Conservation (phyloP, 2,797 vertebrate species). For the Geotrypetes seraphini region DNA sequence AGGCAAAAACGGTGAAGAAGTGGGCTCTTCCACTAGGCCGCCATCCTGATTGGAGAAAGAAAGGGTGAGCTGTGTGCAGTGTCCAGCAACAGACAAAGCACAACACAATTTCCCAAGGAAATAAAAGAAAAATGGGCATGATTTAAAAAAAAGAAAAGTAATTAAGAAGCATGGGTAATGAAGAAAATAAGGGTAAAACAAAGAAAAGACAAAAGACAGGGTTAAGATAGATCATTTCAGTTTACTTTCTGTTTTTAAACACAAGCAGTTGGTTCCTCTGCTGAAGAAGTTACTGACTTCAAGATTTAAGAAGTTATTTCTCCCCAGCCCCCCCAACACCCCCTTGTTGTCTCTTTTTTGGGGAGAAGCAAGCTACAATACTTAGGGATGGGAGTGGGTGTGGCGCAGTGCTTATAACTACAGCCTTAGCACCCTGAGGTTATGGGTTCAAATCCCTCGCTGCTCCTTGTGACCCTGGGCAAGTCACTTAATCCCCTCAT, state of each 20-base stretch:
- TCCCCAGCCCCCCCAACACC: too few species aligned
- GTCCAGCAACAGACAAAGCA: slow-evolving; percentile 32
- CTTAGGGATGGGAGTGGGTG: too few species aligned
- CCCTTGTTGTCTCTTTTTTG: too few species aligned
- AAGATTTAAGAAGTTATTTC: too few species aligned
- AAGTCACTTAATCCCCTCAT: too few species aligned
- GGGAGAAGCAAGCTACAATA: too few species aligned
- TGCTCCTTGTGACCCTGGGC: too few species aligned
- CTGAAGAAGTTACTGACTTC: too few species aligned
- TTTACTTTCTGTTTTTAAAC: background rate
- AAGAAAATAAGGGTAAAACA: slow-evolving; percentile 31
- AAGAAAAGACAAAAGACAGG: slow-evolving; percentile 43
- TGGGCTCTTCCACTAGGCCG: slow-evolving; percentile 87
- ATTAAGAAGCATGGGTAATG: slow-evolving; percentile 22
- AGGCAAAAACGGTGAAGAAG: slow-evolving; percentile 98
- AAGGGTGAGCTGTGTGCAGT: slow-evolving; percentile 54
- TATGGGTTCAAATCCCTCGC: too few species aligned
- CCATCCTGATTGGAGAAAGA: slow-evolving; percentile 75
- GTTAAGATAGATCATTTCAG: slow-evolving; percentile 33
- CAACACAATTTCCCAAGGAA: slow-evolving; percentile 34
- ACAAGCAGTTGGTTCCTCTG: too few species aligned
- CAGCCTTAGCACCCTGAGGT: too few species aligned
- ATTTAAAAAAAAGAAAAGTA: slow-evolving; percentile 23
- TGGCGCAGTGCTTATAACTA: too few species aligned
- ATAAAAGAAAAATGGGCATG: slow-evolving; percentile 5